Evolutionary conservation across 2,113 vertebrate species (phyloP).

Genomic region (Loxodonta africana): DNA sequence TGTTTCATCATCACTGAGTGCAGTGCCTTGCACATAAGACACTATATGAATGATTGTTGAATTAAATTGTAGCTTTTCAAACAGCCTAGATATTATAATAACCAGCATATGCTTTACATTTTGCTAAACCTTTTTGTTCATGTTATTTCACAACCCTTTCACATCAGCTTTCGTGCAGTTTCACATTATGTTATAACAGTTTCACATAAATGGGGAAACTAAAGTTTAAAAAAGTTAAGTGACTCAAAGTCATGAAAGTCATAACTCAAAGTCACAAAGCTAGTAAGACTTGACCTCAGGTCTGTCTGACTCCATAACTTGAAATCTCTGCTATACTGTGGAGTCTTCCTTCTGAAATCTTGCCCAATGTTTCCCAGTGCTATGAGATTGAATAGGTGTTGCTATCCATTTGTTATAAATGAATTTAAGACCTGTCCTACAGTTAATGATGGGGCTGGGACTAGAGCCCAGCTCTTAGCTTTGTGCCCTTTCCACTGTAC

Average conservation of each 20-base stretch:
- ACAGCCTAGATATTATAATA: not conserved
- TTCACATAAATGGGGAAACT: not conserved
- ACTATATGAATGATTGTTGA: conserved; percentile 34
- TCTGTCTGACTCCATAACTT: not conserved
- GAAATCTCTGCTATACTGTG: not conserved
- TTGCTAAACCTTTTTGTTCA: not conserved
- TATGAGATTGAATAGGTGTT: not conserved
- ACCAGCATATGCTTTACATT: conserved; percentile 17
- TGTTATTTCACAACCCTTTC: not conserved
- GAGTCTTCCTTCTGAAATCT: not conserved
- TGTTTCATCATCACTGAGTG: conserved; percentile 50
- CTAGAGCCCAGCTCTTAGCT: not conserved
- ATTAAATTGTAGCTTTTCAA: conserved; percentile 33
- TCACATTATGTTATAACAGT: not conserved
- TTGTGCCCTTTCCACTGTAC: not conserved
- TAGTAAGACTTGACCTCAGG: not conserved
- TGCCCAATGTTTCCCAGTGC: not conserved
- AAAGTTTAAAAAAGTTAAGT: conserved; percentile 20
- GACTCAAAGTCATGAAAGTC: not conserved
- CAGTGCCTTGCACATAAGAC: conserved; percentile 73
- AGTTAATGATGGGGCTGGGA: not conserved
- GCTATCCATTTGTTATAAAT: not conserved
- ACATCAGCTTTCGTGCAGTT: not conserved
- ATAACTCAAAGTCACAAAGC: not conserved
- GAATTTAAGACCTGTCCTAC: not conserved